A percentile compares a stretch with the other conserved stretches of the same genome.
These are phyloP conservation scores for Squalus acanthias DNA, from an alignment of 2,797 vertebrate species.

Conservation along the genomic window DNA sequence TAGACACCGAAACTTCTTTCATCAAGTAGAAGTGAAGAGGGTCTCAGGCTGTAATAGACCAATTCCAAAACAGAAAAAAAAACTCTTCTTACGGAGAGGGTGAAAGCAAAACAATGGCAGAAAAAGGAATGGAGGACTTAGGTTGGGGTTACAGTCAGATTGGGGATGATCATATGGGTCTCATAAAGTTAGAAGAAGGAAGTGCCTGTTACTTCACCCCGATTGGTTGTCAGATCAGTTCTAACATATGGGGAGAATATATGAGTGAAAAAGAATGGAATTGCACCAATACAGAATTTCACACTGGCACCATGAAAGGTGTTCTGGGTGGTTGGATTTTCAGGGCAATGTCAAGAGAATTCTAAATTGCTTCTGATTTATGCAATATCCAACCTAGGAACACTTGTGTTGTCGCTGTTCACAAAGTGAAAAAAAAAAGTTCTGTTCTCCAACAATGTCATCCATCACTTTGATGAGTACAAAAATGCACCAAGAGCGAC, in stretches of 20 bases:
- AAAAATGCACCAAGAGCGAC: neutral
- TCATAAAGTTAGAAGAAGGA: neutral
- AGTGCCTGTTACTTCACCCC: neutral
- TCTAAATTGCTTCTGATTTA: conserved; percentile 22
- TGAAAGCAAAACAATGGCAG: neutral
- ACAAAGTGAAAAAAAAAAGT: neutral
- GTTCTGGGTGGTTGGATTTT: neutral
- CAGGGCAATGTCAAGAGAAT: neutral
- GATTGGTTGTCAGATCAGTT: neutral
- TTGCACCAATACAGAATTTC: neutral
- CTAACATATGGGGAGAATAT: neutral
- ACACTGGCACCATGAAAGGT: no score
- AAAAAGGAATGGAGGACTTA: neutral
- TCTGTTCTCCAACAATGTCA: neutral
- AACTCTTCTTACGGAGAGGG: neutral
- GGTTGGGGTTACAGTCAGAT: neutral
- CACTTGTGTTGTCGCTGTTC: neutral
- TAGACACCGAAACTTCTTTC: neutral
- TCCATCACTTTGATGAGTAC: conserved; percentile 18
- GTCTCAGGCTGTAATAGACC: no score
- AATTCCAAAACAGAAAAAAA: neutral
- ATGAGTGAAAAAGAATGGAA: neutral
- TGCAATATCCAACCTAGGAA: neutral
- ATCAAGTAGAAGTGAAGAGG: neutral
- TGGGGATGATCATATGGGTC: neutral